Evolutionary conservation across 2,113 vertebrate genomes (phyloP), one percentile per base, ranked within the genome.

Genomic region (Furnarius figulus): DNA sequence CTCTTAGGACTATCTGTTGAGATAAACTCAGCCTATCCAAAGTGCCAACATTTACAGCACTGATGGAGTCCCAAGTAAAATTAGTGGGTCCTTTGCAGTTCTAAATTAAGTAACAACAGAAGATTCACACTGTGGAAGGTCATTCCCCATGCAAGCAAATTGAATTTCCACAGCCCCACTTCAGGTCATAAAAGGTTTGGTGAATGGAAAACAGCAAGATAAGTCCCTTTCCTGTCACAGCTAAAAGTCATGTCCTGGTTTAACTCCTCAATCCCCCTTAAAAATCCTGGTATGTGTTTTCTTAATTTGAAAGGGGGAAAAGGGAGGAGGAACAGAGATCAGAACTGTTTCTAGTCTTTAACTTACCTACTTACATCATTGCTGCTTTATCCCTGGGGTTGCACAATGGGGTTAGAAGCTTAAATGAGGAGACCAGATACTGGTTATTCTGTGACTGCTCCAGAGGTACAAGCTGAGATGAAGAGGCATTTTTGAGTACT

Each of bases 51-150:
- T 62, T 76, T 95, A 53, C 33, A 76, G 47, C 56, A 61, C 7
- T 67, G 56, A 61, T 55, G 25, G 58, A 85, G 14, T 46, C 46
- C 82, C 40, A 79, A 82, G 94, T 20, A 87, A 72, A 78, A 87
- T 17, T 21, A 40, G n/a, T 39, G 39, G 19, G 21, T 65, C 39
- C 47, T 93, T 71, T 66, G 16, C 37, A 52, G 39, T n/a, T 20
- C 37, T 91, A 92, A 94, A 93, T 87, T 75, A 89, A 87, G 76
- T 66, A 85, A 92, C 40, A 65, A 56, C 42, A 75, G n/a, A 79
- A 72, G 85, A 82, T 82, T 79, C 31, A 52, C 42, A 33, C 21
- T 4, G 1, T 28, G 31, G 4, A 39, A 52, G 12, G 42, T 74
- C 50, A 77, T 18, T n/a, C 8, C 5, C 44, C 15, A 49, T 24